Conservation (phyloP, 2,888 invertebrate genomes). For the Ceraclea dissimilis region DNA sequence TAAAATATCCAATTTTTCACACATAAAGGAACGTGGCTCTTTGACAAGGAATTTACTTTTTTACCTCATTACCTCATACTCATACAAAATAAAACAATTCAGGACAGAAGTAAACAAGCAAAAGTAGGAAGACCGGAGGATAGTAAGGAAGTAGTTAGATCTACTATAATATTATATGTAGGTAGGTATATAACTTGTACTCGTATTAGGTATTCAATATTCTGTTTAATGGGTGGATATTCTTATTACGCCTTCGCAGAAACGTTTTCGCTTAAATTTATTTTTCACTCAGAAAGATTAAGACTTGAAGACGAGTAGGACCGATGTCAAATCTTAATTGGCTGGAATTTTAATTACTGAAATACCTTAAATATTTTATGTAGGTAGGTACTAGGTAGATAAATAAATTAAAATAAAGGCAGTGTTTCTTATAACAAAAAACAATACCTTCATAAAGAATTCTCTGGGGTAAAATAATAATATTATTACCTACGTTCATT, state of each 20-base stretch:
- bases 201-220: too few species aligned
- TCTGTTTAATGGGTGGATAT: too few species aligned
- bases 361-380: slow-evolving; percentile 9
- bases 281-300: not conserved
- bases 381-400: not conserved
- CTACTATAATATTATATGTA: too few species aligned
- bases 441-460: not conserved
- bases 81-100: too few species aligned
- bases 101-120: too few species aligned
- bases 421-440: not conserved
- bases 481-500: not conserved
- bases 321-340: slow-evolving; percentile 9
- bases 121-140: too few species aligned
- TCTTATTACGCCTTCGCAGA: not conserved
- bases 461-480: not conserved
- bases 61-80: too few species aligned
- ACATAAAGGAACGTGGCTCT: too few species aligned
- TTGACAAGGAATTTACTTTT: too few species aligned
- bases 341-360: slow-evolving; percentile 15
- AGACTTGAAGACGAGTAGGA: not conserved
- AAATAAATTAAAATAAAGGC: slow-evolving; percentile 1
- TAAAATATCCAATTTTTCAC: too few species aligned
- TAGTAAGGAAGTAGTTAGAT: too few species aligned
- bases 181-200: too few species aligned
- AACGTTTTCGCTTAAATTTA: not conserved